Base-by-base conservation (phyloP, 2,113 vertebrate genomes). In the Siniperca chuatsi region DNA sequence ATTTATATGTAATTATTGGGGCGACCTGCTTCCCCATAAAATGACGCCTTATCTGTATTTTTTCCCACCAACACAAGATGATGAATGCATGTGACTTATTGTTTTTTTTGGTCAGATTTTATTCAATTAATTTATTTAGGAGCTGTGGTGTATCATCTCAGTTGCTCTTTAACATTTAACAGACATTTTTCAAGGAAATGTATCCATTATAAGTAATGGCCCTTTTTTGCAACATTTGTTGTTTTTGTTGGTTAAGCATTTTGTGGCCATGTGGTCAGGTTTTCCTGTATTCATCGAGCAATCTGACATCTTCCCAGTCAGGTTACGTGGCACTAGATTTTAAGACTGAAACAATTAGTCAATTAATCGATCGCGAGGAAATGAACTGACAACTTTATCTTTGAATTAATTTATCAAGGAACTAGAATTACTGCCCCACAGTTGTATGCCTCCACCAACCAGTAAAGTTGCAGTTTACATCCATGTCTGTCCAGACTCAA, bases 1-100 rank as follows among this genome's bases (percentile, higher is more conserved):
- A 60, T 72, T 67, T 67, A 78, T 64, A 15, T 64, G 40, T 52
- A 64, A 64, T 87, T 55, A 70, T 40, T 75, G 57, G 62, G 64
- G 33, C 3, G 5, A 75, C 69, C 12, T 29, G 29, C 52, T 13
- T 52, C 35, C 33, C 33, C 60, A 72, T 72, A 66, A 76, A 81
- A 42, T 58, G 5, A 23, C 3, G 0, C 6, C 40, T 1, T 40
- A 8, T 65, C n/a, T 35, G 10, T 21, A 73, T 55, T 86, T 75
- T 35, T 61, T 61, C 6, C 10, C 15, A 44, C 37, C 7, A 77
- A 12, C 70, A 79, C 50, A 73, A 79, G 46, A 42, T 23, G 46
- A 64, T 54, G 15, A 35, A 29, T 29, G 54, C 35, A 60, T 52
- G 12, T 1, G 5, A 40, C 35, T 62, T 35, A 18, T 15, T 23